These are phyloP conservation scores for Aphelinus atriplicis DNA, from an alignment of 1,140 invertebrate genomes.

Conservation along the genomic window DNA sequence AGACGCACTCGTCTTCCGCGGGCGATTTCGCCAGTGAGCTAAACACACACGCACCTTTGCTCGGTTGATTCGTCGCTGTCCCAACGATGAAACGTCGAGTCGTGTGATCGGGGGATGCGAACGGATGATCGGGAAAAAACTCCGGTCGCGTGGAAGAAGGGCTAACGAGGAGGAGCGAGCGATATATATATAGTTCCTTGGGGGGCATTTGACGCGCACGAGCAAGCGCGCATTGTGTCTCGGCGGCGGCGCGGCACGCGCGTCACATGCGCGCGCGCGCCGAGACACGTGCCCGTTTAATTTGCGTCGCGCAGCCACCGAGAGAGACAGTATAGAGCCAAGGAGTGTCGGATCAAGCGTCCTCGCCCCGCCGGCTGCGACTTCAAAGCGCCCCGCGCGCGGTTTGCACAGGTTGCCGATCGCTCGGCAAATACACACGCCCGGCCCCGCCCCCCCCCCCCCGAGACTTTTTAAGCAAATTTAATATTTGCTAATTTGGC, in stretches of 20 bases:
- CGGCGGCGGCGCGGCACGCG: background rate
- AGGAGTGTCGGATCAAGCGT: slow-evolving; percentile 25
- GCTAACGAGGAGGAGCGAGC: too few relatives aligned
- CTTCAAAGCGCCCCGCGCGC: slow-evolving; percentile 22
- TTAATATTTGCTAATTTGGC: slow-evolving; percentile 33
- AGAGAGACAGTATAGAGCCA: background rate
- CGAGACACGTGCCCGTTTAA: slow-evolving; percentile 30
- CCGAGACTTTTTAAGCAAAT: slow-evolving; percentile 26
- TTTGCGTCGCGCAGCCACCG: slow-evolving; percentile 4
- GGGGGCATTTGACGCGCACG: too few relatives aligned
- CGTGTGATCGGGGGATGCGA: too few relatives aligned
- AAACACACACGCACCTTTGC: too few relatives aligned
- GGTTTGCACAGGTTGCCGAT: slow-evolving; percentile 27
- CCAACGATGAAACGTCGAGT: too few relatives aligned
- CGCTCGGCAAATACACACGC: slow-evolving; percentile 12
- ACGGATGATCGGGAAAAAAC: too few relatives aligned
- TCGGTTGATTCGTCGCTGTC: too few relatives aligned
- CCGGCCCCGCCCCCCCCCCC: background rate
- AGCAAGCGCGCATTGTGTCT: background rate
- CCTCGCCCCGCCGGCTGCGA: background rate
- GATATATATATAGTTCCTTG: too few relatives aligned
- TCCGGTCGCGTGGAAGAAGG: too few relatives aligned
- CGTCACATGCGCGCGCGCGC: background rate
- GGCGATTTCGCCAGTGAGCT: too few relatives aligned
- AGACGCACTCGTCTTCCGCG: too few relatives aligned